Base-by-base conservation (phyloP, 2,888 invertebrate genomes). In the Nemurella pictetii region DNA sequence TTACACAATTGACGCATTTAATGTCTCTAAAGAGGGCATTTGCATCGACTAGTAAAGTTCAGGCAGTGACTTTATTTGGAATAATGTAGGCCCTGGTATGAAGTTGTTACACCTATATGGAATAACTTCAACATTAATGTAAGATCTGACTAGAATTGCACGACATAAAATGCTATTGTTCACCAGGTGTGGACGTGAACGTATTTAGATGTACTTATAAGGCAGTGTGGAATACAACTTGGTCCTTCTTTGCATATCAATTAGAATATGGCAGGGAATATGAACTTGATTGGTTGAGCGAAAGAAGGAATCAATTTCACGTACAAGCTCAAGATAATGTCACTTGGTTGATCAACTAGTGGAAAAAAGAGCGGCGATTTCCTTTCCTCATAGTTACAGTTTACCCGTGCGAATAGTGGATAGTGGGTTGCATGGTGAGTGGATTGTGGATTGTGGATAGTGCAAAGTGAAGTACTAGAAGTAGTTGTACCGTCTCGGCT, bases 81-180 rank as follows among this genome's bases (percentile, higher is more conserved):
- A 35, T 80, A 80, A 80, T 80, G 80, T 30, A 25, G 80, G 82
- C 72, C 82, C 81, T 20, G 72, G 2, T 28, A 82, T 82, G 26
- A 82, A 72, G 28, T 72, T 82, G 82, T 72, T 82, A 82, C 82
- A 55, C 82, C 55, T 55, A 80, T 80, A 82, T 82, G 82, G 82
- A 55, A 72, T 72, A 72, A 55, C 26, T 28, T 26, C 26, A 55
- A 27, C 27, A 55, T 72, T 82, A 81, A 30, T 32, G 30, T 36
- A 81, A 81, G 80, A 26, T 26, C 35, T n/a, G 26, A 36, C 35
- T 32, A 81, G 26, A 82, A 82, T 28, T 55, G 82, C 28, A 55
- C 12, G 55, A 78, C 30, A 78, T 26, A 25, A n/a, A 82, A 82
- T 72, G 28, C 82, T 28, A 82, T 82, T 82, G 82, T 82, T 27